phyloP scores from a whole-genome alignment of 2,113 vertebrate species.

The Pelecanus crispus region DNA sequence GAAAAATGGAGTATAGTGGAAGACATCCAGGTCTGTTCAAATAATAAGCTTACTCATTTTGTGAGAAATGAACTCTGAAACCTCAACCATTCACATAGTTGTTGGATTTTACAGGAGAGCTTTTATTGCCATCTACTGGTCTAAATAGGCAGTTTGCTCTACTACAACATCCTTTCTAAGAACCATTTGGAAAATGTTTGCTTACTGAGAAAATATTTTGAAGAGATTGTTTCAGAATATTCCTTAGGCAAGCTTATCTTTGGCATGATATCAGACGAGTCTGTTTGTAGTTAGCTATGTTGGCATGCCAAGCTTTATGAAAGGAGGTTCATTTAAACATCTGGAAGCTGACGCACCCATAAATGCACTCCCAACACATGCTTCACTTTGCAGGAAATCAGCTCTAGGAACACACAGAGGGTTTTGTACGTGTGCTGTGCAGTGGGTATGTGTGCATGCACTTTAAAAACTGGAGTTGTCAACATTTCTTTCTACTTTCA shows the following conservation, averaged over 20 bases:
- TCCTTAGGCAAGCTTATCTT: constrained; percentile 54
- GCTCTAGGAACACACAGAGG: background rate
- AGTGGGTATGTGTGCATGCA: background rate
- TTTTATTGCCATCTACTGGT: constrained; percentile 65
- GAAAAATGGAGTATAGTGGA: background rate
- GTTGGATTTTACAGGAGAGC: background rate
- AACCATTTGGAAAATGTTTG: constrained; percentile 42
- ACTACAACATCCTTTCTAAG: background rate
- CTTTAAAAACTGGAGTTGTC: background rate
- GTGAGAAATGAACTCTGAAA: background rate
- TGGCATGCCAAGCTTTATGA: constrained; percentile 38
- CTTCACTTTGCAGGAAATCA: background rate
- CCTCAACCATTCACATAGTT: background rate
- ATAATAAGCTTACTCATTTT: background rate
- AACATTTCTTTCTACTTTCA: background rate
- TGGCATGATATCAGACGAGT: constrained; percentile 18
- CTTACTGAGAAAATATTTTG: constrained; percentile 60
- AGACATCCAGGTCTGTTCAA: background rate
- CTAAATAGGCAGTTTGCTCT: background rate
- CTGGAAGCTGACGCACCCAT: background rate
- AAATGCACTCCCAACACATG: background rate
- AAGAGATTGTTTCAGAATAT: constrained; percentile 43
- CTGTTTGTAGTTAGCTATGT: constrained; percentile 9
- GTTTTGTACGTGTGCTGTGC: background rate
- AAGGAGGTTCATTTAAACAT: constrained; percentile 38